A percentile compares a stretch with the other conserved stretches of the same genome.
Conservation (phyloP, 2,797 vertebrate genomes). For the Odontamblyopus rebecca region DNA sequence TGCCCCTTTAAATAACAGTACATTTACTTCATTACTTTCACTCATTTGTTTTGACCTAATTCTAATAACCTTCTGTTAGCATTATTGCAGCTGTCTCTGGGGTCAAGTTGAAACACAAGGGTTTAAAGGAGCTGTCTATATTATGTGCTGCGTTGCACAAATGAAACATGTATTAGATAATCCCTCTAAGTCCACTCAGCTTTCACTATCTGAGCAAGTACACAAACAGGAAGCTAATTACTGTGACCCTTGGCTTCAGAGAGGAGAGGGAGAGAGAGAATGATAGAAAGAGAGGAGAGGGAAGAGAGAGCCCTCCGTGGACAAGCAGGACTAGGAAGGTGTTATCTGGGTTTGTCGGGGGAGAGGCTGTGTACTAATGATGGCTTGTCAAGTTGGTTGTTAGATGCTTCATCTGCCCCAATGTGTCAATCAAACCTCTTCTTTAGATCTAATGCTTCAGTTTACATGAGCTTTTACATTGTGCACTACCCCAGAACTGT, state of each 20-base stretch:
- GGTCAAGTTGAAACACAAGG: slow-evolving; percentile 19
- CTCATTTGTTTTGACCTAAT: neutral
- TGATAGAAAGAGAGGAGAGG: too few species aligned
- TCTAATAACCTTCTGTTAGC: slow-evolving; percentile 28
- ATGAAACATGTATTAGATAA: slow-evolving; percentile 60
- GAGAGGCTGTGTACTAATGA: slow-evolving; percentile 40
- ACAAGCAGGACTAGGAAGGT: slow-evolving; percentile 51
- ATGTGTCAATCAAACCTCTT: slow-evolving; percentile 54
- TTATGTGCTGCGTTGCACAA: slow-evolving; percentile 48
- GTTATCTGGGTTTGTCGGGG: slow-evolving; percentile 59
- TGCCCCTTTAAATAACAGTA: neutral
- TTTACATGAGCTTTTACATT: neutral
- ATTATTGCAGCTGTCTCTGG: slow-evolving; percentile 34
- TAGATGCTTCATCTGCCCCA: slow-evolving; percentile 50
- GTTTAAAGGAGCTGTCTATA: slow-evolving; percentile 30
- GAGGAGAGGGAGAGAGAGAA: slow-evolving; percentile 12
- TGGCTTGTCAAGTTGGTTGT: slow-evolving; percentile 50
- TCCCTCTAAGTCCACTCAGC: slow-evolving; percentile 43
- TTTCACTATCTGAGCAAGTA: slow-evolving; percentile 57
- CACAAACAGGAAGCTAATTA: slow-evolving; percentile 70
- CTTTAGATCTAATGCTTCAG: slow-evolving; percentile 25
- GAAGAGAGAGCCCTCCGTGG: slow-evolving; percentile 40
- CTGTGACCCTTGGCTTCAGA: slow-evolving; percentile 44
- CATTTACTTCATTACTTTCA: neutral
- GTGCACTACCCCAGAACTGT: neutral